Conservation (phyloP, 2,888 invertebrate genomes). For the Julus scanicus region DNA sequence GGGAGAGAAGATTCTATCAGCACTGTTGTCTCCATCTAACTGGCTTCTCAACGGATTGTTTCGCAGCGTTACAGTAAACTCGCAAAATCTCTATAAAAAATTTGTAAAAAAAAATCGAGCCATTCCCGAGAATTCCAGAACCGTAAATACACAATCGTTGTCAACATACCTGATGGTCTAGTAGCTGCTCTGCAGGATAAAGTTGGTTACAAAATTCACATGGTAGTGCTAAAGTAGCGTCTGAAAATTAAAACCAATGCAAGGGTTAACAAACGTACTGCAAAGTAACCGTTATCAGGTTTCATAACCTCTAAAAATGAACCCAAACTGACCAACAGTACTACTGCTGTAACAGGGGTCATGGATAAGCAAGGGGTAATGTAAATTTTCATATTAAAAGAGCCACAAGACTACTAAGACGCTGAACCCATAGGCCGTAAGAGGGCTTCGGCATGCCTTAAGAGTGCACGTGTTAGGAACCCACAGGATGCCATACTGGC, state of each 20-base stretch:
- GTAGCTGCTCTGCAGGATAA: background rate
- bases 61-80: background rate
- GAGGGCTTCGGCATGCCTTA: too few relatives aligned
- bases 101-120: background rate
- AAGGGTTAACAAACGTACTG: conserved; percentile 6
- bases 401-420: too few relatives aligned
- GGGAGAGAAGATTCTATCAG: background rate
- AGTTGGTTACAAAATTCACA: conserved; percentile 54
- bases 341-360: too few relatives aligned
- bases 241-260: background rate
- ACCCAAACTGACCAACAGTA: too few relatives aligned
- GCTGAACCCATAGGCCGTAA: too few relatives aligned
- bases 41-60: background rate
- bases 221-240: conserved; percentile 40
- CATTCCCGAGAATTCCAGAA: background rate
- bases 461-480: too few relatives aligned
- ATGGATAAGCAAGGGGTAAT: too few relatives aligned
- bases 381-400: too few relatives aligned
- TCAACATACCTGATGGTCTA: conserved; percentile 53
- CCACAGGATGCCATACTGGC: too few relatives aligned
- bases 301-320: too few relatives aligned
- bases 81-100: background rate
- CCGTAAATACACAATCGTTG: too few relatives aligned
- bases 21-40: background rate
- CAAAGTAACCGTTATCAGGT: too few relatives aligned